Evolutionary conservation across 2,797 vertebrate species (phyloP).

Genomic region (Sparus aurata): DNA sequence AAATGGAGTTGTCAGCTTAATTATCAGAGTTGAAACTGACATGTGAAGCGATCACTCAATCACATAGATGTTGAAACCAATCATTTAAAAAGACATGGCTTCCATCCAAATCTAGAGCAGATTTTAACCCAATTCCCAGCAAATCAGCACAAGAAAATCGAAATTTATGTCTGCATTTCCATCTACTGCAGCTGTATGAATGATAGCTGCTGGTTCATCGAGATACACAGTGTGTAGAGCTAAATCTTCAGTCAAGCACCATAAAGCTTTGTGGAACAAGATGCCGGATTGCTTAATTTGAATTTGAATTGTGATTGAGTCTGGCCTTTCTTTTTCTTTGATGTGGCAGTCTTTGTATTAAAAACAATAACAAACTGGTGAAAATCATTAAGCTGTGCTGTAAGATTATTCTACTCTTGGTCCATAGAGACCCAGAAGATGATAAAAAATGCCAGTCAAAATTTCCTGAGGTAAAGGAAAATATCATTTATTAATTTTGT

Average conservation of each 20-base stretch:
- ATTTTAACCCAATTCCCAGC: neutral
- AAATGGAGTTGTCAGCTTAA: slow-evolving; percentile 42
- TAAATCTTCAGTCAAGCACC: neutral
- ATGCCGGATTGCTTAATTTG: neutral
- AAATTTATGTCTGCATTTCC: neutral
- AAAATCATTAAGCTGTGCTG: too few species aligned
- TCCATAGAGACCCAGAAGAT: too few species aligned
- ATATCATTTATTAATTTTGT: too few species aligned
- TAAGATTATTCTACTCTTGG: too few species aligned
- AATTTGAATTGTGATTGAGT: too few species aligned
- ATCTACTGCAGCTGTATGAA: neutral
- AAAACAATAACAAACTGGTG: too few species aligned
- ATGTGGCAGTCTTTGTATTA: too few species aligned
- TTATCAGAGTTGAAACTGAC: slow-evolving; percentile 36
- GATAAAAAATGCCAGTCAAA: too few species aligned
- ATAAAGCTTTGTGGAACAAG: neutral
- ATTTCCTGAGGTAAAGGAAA: too few species aligned
- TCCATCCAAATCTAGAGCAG: neutral
- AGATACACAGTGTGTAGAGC: neutral
- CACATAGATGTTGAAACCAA: neutral
- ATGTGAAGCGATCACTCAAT: neutral
- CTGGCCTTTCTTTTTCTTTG: too few species aligned
- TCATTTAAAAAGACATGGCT: neutral
- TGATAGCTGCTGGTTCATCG: neutral
- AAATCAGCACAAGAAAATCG: neutral